Evolutionary conservation across 37 sponge, comb jelly and placozoan species (phyloP).

Genomic region (Axinella damicornis): DNA sequence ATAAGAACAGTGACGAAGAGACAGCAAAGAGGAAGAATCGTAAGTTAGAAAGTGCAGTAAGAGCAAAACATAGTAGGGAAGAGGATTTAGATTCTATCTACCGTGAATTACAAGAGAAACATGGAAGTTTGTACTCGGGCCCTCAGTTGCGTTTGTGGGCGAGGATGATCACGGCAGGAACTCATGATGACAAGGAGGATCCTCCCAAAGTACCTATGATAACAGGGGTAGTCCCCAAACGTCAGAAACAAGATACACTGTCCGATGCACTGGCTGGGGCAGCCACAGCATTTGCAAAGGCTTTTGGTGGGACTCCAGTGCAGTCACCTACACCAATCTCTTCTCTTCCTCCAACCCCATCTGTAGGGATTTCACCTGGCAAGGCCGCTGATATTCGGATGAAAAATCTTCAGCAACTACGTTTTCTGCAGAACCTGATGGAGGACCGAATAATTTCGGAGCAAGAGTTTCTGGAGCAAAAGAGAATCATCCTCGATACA

Average conservation of each 20-base stretch:
- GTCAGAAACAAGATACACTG: slow-evolving; percentile 9
- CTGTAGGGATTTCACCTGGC: background rate
- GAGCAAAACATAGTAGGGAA: slow-evolving; percentile 16
- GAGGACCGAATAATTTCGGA: slow-evolving; percentile 37
- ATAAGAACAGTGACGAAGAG: background rate
- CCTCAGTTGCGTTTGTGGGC: slow-evolving; percentile 51
- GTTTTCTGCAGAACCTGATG: slow-evolving; percentile 36
- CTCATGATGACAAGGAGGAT: slow-evolving; percentile 18
- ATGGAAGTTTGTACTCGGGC: background rate
- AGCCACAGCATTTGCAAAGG: slow-evolving; percentile 27
- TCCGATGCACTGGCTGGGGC: slow-evolving; percentile 14
- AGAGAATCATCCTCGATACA: slow-evolving; percentile 8
- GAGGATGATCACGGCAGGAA: slow-evolving; percentile 26
- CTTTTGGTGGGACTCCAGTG: background rate
- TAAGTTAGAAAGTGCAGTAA: background rate
- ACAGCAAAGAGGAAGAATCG: slow-evolving; percentile 11
- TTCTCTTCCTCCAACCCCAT: too few relatives aligned
- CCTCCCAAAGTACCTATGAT: slow-evolving; percentile 50
- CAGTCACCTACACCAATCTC: too few relatives aligned
- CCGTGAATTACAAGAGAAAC: slow-evolving; percentile 8
- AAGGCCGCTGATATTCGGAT: slow-evolving; percentile 29
- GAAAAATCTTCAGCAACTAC: slow-evolving; percentile 42
- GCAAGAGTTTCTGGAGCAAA: slow-evolving; percentile 40
- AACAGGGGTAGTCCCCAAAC: slow-evolving; percentile 18
- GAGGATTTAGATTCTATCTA: slow-evolving; percentile 9